Evolutionary conservation across 2,113 vertebrate species (phyloP).

Genomic region (Bubo bubo): DNA sequence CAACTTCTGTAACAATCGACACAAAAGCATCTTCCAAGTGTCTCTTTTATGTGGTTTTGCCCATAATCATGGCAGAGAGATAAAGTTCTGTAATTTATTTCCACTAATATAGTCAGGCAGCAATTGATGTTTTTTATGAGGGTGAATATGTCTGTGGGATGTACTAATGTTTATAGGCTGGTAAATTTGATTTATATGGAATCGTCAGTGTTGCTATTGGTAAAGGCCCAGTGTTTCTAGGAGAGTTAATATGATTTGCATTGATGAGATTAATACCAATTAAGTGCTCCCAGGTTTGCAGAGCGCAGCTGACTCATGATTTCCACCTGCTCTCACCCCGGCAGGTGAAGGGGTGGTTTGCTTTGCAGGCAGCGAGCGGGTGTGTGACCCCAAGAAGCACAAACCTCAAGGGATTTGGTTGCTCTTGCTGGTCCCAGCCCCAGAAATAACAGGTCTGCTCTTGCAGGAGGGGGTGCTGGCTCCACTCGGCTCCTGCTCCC

Average conservation of each 20-base stretch:
- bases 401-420: background rate
- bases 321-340: background rate
- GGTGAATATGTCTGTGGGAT: slow-evolving; percentile 17
- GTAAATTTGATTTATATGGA: slow-evolving; percentile 46
- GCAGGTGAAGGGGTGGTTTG: background rate
- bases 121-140: slow-evolving; percentile 33
- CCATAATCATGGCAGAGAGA: background rate
- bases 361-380: background rate
- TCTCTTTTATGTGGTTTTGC: slow-evolving; percentile 26
- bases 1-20: background rate
- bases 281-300: background rate
- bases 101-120: slow-evolving; percentile 3
- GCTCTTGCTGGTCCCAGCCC: background rate
- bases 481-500: background rate
- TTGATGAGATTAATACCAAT: slow-evolving; percentile 30
- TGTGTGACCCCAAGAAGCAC: background rate
- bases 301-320: fast-evolving
- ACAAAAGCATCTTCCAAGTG: slow-evolving; percentile 16
- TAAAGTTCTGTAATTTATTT: slow-evolving; percentile 41
- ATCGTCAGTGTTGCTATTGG: background rate
- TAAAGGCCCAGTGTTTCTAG: background rate
- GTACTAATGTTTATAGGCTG: slow-evolving; percentile 17
- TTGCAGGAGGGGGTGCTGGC: background rate
- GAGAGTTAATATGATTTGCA: slow-evolving; percentile 13
- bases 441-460: background rate